Base-by-base conservation (phyloP, 2,888 invertebrate species). In the Mesorhabditis spiculigera region DNA sequence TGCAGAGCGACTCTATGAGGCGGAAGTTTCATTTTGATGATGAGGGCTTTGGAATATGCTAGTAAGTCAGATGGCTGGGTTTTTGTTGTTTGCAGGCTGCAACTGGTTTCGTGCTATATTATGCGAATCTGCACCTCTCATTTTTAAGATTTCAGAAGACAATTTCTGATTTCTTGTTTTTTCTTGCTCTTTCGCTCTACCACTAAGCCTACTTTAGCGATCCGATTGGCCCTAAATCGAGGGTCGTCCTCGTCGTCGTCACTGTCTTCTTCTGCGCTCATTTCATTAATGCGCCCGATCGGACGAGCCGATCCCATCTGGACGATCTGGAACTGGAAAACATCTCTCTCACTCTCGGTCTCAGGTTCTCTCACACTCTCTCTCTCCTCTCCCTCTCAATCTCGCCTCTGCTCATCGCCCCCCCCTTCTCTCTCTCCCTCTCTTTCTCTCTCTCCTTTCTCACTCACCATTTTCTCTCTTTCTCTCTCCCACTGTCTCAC, bases 1-100 rank as follows among this genome's bases (percentile, higher is more conserved):
- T n/a, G 58, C 58, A n/a, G 58, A 50, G n/a, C 58, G 58, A 50
- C 58, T 50, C 58, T 50, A 50, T 13, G n/a, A 50, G n/a, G 58
- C n/a, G 10, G 10, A 50, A 50, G 8, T 50, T 3, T 50, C 28
- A 28, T 28, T 28, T 28, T 28, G 28, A 28, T 1, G 28, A 28
- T 28, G 28, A 28, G 28, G 28, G 28, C 28, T 28, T 28, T 28
- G 28, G 28, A 28, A 28, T 28, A 28, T 28, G 28, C 28, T 28
- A 28, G 28, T 28, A 28, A 28, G 28, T 28, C 28, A 28, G 28
- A 28, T 28, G 28, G 28, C 28, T 28, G 28, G 28, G 28, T 28
- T 28, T 28, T 28, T 28, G 28, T 28, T 1, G 28, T 28, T 28
- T 28, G 28, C 28, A 28, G 28, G 28, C 3, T 28, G 28, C 28